Conservation (phyloP, 2,888 invertebrate genomes). For the Teleiodes luculella region DNA sequence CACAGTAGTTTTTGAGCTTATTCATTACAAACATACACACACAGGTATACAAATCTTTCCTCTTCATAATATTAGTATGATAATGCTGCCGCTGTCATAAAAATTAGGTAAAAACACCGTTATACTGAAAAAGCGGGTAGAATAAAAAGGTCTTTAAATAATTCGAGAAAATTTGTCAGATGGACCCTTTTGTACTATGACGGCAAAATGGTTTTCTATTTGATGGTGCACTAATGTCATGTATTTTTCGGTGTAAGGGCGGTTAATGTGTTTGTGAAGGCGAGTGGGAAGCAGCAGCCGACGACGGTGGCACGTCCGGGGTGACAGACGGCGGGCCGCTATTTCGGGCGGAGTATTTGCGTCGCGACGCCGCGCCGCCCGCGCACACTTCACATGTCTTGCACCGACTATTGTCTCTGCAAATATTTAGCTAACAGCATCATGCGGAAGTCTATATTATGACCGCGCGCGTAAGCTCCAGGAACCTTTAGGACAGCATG, state of each 20-base stretch:
- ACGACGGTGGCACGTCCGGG: slow-evolving; percentile 44
- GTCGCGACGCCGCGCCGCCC: slow-evolving; percentile 43
- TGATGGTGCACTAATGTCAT: neutral
- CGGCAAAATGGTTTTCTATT: no score
- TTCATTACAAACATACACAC: no score
- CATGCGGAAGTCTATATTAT: neutral
- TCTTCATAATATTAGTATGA: no score
- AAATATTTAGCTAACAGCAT: slow-evolving; percentile 2
- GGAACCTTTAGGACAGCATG: neutral
- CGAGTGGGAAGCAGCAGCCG: slow-evolving; percentile 9
- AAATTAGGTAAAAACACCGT: no score
- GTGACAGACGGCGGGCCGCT: slow-evolving; percentile 66
- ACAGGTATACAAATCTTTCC: no score
- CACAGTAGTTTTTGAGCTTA: no score
- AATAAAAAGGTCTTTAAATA: no score
- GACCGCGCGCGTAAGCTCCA: neutral
- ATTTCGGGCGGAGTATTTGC: slow-evolving; percentile 67
- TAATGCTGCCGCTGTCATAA: no score
- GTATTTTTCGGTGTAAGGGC: slow-evolving; percentile 20
- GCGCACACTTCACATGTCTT: slow-evolving; percentile 51
- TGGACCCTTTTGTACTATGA: no score
- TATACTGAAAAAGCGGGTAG: no score
- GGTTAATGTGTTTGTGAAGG: slow-evolving; percentile 32
- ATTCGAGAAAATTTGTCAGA: no score
- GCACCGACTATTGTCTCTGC: slow-evolving; percentile 40